Conservation (phyloP, 2,888 invertebrate genomes). For the Agonum fuliginosum region DNA sequence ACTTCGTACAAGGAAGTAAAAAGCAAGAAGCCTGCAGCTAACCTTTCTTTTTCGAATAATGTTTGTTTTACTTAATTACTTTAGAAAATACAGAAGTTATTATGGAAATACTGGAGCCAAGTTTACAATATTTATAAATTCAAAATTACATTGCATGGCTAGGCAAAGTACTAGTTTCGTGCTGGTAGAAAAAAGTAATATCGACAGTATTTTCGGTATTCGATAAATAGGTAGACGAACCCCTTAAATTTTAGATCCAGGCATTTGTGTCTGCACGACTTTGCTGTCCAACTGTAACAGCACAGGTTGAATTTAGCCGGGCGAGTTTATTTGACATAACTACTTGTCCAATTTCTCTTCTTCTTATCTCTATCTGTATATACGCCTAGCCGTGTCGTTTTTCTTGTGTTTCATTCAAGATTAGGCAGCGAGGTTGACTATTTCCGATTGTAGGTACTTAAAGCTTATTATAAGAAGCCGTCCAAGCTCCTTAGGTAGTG, state of each 20-base stretch:
- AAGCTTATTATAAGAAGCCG: constrained; percentile 55
- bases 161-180: too few relatives aligned
- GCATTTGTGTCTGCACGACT: neutral
- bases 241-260: neutral
- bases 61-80: too few relatives aligned
- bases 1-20: too few relatives aligned
- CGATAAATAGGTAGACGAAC: too few relatives aligned
- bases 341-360: constrained; percentile 65
- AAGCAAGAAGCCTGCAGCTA: too few relatives aligned
- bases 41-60: too few relatives aligned
- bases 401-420: constrained; percentile 55
- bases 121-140: too few relatives aligned
- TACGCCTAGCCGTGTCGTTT: constrained; percentile 57
- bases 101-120: too few relatives aligned
- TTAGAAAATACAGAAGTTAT: too few relatives aligned
- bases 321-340: constrained; percentile 67
- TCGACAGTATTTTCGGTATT: too few relatives aligned
- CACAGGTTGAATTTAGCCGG: constrained; percentile 65
- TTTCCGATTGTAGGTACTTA: constrained; percentile 53
- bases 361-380: constrained; percentile 63
- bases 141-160: too few relatives aligned
- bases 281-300: constrained; percentile 61
- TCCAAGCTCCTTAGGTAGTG: constrained; percentile 54
- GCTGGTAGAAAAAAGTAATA: too few relatives aligned
- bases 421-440: constrained; percentile 45